A percentile compares a stretch with the other conserved stretches of the same genome.
These are phyloP conservation scores for Torymus texanus DNA, from an alignment of 2,888 invertebrate species.

Conservation along the genomic window DNA sequence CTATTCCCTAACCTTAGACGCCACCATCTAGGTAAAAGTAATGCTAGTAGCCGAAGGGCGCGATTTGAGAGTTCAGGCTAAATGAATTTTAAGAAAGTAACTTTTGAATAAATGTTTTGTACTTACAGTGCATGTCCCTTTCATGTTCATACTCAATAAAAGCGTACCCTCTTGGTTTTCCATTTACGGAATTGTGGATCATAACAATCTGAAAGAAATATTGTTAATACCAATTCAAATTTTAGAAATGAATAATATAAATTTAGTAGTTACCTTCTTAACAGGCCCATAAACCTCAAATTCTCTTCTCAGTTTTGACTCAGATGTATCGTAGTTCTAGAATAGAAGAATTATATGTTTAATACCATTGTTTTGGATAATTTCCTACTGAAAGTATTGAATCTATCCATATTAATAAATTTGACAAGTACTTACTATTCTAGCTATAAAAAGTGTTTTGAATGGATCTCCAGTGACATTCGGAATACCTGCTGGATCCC, in stretches of 20 bases:
- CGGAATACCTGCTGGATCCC: constrained; percentile 91
- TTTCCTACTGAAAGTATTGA: background rate
- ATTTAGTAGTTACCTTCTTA: constrained; percentile 85
- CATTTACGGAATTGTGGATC: constrained; percentile 89
- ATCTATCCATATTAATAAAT: background rate
- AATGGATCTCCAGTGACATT: constrained; percentile 94
- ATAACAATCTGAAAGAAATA: constrained; percentile 84
- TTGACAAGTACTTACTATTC: constrained; percentile 86
- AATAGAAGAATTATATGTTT: constrained; percentile 67
- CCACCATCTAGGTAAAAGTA: constrained; percentile 34
- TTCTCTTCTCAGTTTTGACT: constrained; percentile 96
- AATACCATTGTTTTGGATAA: background rate
- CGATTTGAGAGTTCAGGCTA: constrained; percentile 18
- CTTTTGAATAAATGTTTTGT: constrained; percentile 60
- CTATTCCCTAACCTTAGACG: constrained; percentile 62
- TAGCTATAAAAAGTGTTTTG: constrained; percentile 96
- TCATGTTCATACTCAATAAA: constrained; percentile 99
- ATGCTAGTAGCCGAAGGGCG: constrained; percentile 34
- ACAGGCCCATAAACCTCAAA: constrained; percentile 99
- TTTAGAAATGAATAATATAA: constrained; percentile 10
- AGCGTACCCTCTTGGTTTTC: constrained; percentile 98
- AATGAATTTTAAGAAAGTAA: constrained; percentile 25
- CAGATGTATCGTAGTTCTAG: constrained; percentile 99
- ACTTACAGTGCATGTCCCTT: constrained; percentile 99
- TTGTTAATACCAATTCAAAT: background rate